These are phyloP conservation scores for Leucoptera coffeella DNA, from an alignment of 2,888 invertebrate genomes.

Conservation along the genomic window DNA sequence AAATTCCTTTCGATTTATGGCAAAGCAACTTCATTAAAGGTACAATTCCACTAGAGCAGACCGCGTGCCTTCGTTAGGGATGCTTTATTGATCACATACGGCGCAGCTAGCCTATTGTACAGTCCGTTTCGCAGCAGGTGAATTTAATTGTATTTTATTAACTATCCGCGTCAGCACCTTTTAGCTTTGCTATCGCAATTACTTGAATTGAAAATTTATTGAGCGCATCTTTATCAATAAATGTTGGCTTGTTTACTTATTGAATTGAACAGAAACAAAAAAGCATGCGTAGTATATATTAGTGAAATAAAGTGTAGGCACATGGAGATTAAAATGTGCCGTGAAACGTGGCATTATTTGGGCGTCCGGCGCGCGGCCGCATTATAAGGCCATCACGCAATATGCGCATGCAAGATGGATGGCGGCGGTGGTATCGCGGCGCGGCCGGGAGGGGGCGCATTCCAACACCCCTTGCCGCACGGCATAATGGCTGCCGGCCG, in stretches of 20 bases:
- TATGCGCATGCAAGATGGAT: conserved; percentile 53
- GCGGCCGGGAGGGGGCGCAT: conserved; percentile 10
- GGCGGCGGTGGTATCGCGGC: conserved; percentile 22
- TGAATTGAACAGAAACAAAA: too few relatives aligned
- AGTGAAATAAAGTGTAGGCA: too few relatives aligned
- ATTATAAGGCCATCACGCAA: too few relatives aligned
- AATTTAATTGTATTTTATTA: conserved; percentile 23
- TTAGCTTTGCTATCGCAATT: too few relatives aligned
- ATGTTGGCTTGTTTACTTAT: too few relatives aligned
- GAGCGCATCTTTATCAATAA: too few relatives aligned
- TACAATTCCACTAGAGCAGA: conserved; percentile 1
- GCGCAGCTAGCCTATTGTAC: conserved; percentile 22
- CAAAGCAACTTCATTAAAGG: conserved; percentile 25
- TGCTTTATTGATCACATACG: conserved; percentile 17
- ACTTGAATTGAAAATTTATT: too few relatives aligned
- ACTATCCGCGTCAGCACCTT: too few relatives aligned
- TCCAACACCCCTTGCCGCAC: conserved; percentile 15
- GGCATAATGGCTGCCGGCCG: conserved; percentile 44
- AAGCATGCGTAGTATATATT: too few relatives aligned
- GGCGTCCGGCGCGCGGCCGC: too few relatives aligned
- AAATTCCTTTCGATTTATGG: conserved; percentile 4
- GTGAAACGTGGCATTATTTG: too few relatives aligned
- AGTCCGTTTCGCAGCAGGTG: conserved; percentile 13
- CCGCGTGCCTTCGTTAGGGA: conserved; percentile 5
- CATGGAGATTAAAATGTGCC: too few relatives aligned